These are phyloP conservation scores for Dasysyrphus albostriatus DNA, from an alignment of 2,888 invertebrate genomes.

Conservation along the genomic window DNA sequence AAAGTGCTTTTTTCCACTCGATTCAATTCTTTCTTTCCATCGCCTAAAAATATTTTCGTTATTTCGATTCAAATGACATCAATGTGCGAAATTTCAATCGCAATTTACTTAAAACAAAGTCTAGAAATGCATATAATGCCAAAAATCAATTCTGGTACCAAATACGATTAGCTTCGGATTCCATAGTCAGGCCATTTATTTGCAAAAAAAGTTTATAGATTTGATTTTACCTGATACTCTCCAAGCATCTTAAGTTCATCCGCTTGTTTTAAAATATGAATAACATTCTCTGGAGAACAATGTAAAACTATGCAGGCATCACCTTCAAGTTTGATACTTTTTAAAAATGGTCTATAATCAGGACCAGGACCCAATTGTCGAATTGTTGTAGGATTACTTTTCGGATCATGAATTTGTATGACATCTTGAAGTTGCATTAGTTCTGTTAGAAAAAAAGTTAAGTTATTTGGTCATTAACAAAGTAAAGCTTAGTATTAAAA, in stretches of 20 bases:
- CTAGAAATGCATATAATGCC: too few relatives aligned
- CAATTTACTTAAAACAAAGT: too few relatives aligned
- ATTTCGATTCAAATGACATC: too few relatives aligned
- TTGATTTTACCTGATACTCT: conserved; percentile 88
- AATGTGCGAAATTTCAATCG: too few relatives aligned
- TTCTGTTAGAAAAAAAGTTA: conserved; percentile 83
- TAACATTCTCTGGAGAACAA: conserved; percentile 88
- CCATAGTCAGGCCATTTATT: too few relatives aligned
- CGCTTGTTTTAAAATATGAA: conserved; percentile 89
- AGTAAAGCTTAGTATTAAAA: too few relatives aligned
- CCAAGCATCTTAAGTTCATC: conserved; percentile 92
- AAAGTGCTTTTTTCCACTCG: too few relatives aligned
- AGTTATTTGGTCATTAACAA: too few relatives aligned
- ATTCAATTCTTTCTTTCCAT: too few relatives aligned
- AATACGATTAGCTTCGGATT: too few relatives aligned
- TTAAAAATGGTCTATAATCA: conserved; percentile 88
- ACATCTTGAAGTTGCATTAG: conserved; percentile 91
- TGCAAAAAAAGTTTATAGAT: background rate
- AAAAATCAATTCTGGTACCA: too few relatives aligned
- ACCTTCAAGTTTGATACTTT: conserved; percentile 89
- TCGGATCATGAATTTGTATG: conserved; percentile 88
- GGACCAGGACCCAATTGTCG: conserved; percentile 86
- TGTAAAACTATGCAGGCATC: conserved; percentile 91
- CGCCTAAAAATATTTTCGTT: too few relatives aligned
- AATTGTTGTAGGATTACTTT: conserved; percentile 88